Conservation (phyloP, 1,140 invertebrate species). For the Caerostris extrusa region DNA sequence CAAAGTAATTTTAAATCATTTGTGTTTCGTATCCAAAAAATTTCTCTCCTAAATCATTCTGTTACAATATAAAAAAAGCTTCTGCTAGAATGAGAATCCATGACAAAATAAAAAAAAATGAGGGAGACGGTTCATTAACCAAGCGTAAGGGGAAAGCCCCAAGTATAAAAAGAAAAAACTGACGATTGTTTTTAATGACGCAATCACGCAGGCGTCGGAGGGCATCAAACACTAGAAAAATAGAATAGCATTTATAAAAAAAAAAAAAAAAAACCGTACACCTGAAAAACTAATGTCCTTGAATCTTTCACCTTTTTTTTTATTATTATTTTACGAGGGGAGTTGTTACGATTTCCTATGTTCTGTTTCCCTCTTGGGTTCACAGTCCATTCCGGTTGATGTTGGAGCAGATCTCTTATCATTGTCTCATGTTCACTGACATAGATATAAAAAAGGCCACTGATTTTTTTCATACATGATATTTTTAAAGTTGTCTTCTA, state of each 20-base stretch:
- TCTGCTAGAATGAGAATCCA: background rate
- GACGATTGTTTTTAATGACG: slow-evolving; percentile 68
- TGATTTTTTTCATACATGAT: background rate
- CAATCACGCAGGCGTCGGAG: background rate
- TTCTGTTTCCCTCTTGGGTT: background rate
- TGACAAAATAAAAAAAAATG: background rate
- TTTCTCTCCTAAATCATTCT: too few species aligned
- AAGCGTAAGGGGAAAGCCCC: slow-evolving; percentile 35
- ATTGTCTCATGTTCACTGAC: slow-evolving; percentile 59
- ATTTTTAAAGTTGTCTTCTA: background rate
- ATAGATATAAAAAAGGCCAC: slow-evolving; percentile 51
- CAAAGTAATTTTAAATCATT: too few species aligned
- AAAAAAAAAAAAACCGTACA: slow-evolving; percentile 4
- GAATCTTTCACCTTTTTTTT: slow-evolving; percentile 46
- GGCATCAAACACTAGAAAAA: background rate
- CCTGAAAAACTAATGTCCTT: slow-evolving; percentile 40
- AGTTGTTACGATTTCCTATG: background rate
- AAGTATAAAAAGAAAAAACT: slow-evolving; percentile 3
- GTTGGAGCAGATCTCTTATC: background rate
- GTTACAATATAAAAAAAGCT: background rate
- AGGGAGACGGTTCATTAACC: slow-evolving; percentile 7
- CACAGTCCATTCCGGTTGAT: background rate
- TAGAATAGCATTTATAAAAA: background rate
- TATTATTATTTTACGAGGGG: too few species aligned
- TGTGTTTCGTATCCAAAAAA: too few species aligned